Conservation (phyloP, 2,888 invertebrate species). For the Drosophila nr. medialis region DNA sequence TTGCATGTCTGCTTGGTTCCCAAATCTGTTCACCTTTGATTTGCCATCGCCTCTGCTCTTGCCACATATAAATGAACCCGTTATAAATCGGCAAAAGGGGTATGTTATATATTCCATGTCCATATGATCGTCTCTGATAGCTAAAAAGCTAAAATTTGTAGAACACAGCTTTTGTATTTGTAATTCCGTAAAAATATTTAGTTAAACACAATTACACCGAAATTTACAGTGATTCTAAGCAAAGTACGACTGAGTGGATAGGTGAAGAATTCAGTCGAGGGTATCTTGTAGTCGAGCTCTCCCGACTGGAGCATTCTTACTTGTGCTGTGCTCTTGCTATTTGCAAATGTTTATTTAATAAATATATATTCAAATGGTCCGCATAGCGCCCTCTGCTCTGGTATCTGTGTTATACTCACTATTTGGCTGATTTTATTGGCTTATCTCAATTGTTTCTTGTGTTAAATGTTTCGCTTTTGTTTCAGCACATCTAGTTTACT, state of each 20-base stretch:
- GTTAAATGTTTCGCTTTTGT: conserved; percentile 53
- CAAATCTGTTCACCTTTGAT: conserved; percentile 72
- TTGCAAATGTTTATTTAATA: conserved; percentile 65
- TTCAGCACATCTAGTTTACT: conserved; percentile 46
- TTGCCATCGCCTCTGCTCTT: conserved; percentile 40
- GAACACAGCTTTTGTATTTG: neutral
- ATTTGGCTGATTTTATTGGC: conserved; percentile 62
- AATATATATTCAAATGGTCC: conserved; percentile 60
- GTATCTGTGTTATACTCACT: conserved; percentile 17
- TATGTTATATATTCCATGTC: neutral
- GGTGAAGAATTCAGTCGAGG: neutral
- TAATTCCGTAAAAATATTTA: neutral
- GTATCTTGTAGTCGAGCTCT: neutral
- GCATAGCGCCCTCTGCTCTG: neutral
- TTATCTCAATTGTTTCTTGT: conserved; percentile 72
- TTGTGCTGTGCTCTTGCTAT: conserved; percentile 30
- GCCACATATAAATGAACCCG: neutral
- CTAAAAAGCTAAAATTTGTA: neutral
- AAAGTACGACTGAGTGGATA: neutral
- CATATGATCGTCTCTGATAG: neutral
- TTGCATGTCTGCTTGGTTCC: conserved; percentile 58
- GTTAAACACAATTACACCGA: neutral
- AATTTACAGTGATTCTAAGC: neutral
- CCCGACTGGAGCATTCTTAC: neutral
- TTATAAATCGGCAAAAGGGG: neutral